A percentile compares a stretch with the other conserved stretches of the same genome.
Evolutionary conservation across 2,888 invertebrate genomes (phyloP).

Genomic region (Ryuthela nishihirai): DNA sequence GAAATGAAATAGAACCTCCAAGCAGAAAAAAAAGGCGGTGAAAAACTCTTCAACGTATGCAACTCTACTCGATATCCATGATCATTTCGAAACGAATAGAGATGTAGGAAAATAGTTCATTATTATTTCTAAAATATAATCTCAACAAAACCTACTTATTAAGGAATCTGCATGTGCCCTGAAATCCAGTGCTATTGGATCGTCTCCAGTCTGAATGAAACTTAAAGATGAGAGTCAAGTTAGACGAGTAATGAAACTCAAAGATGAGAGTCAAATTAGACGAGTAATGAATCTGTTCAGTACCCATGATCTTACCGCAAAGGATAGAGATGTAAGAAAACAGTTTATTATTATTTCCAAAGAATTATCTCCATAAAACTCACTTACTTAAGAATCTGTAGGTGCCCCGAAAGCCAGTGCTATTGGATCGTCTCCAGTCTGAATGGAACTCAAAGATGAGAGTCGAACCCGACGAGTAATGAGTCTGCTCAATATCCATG

Average conservation of each 20-base stretch:
- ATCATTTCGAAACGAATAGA: too few species aligned
- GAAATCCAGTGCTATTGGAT: constrained; percentile 61
- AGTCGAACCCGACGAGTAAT: constrained; percentile 70
- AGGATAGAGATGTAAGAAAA: too few species aligned
- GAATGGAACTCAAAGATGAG: constrained; percentile 71
- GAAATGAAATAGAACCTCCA: too few species aligned
- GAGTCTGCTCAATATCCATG: constrained; percentile 62
- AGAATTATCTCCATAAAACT: neutral
- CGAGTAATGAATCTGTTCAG: constrained; percentile 71
- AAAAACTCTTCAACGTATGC: too few species aligned
- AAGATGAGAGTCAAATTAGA: too few species aligned
- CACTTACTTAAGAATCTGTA: constrained; percentile 64
- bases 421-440: constrained; percentile 54
- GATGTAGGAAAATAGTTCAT: too few species aligned
- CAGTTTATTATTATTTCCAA: too few species aligned
- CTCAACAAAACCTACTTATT: constrained; percentile 45
- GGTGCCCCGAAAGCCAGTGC: constrained; percentile 68
- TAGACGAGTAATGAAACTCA: too few species aligned
- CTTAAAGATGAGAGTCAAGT: constrained; percentile 68
- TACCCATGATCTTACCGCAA: too few species aligned
- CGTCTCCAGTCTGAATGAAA: constrained; percentile 62
- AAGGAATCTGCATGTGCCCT: constrained; percentile 71
- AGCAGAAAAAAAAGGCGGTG: too few species aligned
- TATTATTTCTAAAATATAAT: too few species aligned
- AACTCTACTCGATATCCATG: too few species aligned